phyloP scores from a whole-genome alignment of 92 coral and sea anemone species.

The Zoanthus sociatus region DNA sequence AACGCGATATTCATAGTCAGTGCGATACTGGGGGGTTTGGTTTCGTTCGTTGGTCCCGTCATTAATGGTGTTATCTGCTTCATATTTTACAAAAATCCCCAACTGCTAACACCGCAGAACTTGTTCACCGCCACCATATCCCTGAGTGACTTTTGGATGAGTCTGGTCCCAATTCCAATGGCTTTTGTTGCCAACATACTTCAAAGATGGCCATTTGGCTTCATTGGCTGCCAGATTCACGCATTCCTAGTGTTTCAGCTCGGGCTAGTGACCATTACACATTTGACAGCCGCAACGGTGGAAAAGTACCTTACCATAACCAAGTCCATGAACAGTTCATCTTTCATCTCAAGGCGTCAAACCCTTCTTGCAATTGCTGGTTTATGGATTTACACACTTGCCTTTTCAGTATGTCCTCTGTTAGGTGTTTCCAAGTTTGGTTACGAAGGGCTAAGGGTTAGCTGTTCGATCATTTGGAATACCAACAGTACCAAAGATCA shows the following conservation, averaged over 20 bases:
- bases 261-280: slow-evolving; percentile 71
- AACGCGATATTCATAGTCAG: slow-evolving; percentile 30
- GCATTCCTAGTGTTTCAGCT: slow-evolving; percentile 74
- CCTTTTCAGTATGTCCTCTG: slow-evolving; percentile 64
- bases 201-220: slow-evolving; percentile 62
- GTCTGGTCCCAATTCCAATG: slow-evolving; percentile 65
- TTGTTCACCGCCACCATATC: slow-evolving; percentile 66
- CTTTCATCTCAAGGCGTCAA: slow-evolving; percentile 51
- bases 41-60: slow-evolving; percentile 54
- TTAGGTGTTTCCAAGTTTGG: slow-evolving; percentile 73
- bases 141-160: slow-evolving; percentile 56
- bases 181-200: slow-evolving; percentile 55
- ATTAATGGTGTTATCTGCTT: slow-evolving; percentile 60
- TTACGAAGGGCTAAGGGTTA: slow-evolving; percentile 63
- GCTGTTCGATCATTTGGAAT: slow-evolving; percentile 74
- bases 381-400: slow-evolving; percentile 63
- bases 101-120: slow-evolving; percentile 57
- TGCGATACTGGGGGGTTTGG: slow-evolving; percentile 46
- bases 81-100: slow-evolving; percentile 52
- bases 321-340: slow-evolving; percentile 49
- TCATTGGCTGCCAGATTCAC: slow-evolving; percentile 65
- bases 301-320: slow-evolving; percentile 75
- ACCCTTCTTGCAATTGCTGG: slow-evolving; percentile 45
- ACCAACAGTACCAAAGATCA: slow-evolving; percentile 50
- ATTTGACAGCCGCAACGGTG: slow-evolving; percentile 63